phyloP scores from a whole-genome alignment of 2,797 vertebrate genomes.

The Premnoplex brunnescens region DNA sequence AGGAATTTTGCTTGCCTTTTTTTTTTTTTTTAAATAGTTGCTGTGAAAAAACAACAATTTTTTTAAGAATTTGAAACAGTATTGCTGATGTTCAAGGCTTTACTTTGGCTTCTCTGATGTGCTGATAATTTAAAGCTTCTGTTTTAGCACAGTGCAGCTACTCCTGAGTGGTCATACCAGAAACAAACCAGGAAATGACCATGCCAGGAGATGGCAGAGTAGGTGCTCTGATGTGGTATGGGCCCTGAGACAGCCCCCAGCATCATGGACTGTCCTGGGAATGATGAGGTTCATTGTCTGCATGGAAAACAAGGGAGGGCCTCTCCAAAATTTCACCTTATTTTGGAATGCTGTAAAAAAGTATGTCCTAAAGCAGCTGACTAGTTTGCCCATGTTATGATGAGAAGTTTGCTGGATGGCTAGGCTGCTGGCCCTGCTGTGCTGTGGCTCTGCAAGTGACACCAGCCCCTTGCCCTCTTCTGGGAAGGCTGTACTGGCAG shows the following conservation, averaged over 20 bases:
- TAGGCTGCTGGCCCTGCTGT: accelerated
- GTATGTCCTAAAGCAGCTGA: background rate
- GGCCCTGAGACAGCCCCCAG: background rate
- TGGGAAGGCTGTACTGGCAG: background rate
- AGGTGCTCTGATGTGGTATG: accelerated
- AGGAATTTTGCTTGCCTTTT: background rate
- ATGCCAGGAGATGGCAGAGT: background rate
- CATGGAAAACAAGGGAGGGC: background rate
- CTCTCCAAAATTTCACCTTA: background rate
- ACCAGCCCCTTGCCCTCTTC: background rate
- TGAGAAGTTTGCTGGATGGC: background rate
- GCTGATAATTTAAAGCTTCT: background rate
- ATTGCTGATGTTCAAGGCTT: background rate
- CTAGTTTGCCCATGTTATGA: accelerated
- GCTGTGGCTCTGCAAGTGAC: accelerated
- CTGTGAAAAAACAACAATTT: background rate
- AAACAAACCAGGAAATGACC: background rate
- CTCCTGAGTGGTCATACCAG: background rate
- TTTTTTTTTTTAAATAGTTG: background rate
- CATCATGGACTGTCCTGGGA: background rate
- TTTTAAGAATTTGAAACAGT: background rate
- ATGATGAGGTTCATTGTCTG: accelerated
- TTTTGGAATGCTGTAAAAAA: background rate
- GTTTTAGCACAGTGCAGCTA: background rate
- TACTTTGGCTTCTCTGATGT: background rate